Evolutionary conservation across 1,140 invertebrate species (phyloP).

Genomic region (Drosophila ogumai): DNA sequence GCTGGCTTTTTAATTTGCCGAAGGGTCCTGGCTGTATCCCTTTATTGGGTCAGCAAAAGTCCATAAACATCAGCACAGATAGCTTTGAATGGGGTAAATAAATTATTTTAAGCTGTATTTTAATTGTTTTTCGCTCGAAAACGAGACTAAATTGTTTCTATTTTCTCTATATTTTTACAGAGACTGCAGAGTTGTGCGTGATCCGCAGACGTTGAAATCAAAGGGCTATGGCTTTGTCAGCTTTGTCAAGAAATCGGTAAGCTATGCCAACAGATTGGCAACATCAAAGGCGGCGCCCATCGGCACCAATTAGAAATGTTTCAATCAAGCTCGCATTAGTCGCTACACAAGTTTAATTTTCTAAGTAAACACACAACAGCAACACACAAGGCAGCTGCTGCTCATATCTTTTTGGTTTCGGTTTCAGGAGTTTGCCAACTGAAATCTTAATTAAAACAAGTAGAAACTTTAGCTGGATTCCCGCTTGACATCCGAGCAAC

Average conservation of each 20-base stretch:
- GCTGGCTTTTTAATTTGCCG: slow-evolving; percentile 42
- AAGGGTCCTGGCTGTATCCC: slow-evolving; percentile 6
- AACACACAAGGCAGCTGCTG: slow-evolving; percentile 13
- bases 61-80: slow-evolving; percentile 41
- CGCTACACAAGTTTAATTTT: slow-evolving; percentile 54
- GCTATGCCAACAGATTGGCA: slow-evolving; percentile 77
- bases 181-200: slow-evolving; percentile 99
- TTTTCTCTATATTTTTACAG: slow-evolving; percentile 87
- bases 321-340: slow-evolving; percentile 55
- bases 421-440: slow-evolving; percentile 16
- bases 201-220: slow-evolving; percentile 99
- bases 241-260: slow-evolving; percentile 99
- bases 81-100: slow-evolving; percentile 45
- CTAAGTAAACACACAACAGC: slow-evolving; percentile 43
- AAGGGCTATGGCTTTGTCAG: slow-evolving; percentile 99
- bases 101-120: slow-evolving; percentile 27
- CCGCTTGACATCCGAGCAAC: slow-evolving; percentile 34
- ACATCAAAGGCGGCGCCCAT: slow-evolving; percentile 44
- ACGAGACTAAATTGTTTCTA: slow-evolving; percentile 26
- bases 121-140: slow-evolving; percentile 28
- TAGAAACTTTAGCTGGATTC: slow-evolving; percentile 38
- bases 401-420: slow-evolving; percentile 22
- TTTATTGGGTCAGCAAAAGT: slow-evolving; percentile 24
- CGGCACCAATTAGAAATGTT: slow-evolving; percentile 57
- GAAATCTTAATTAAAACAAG: slow-evolving; percentile 65